These are phyloP conservation scores for Sigmodon hispidus DNA, from an alignment of 2,113 vertebrate species.

Conservation along the genomic window DNA sequence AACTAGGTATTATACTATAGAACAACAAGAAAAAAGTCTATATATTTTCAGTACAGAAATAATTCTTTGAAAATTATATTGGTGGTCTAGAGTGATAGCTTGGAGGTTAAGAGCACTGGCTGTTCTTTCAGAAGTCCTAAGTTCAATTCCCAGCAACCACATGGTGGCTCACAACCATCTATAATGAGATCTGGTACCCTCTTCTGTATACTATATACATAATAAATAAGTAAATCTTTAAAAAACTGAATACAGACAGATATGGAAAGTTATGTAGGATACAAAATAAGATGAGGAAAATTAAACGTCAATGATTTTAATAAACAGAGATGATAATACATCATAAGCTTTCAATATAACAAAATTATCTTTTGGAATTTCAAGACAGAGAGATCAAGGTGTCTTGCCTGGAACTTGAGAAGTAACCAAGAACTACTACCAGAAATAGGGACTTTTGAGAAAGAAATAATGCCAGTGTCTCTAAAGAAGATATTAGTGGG, in stretches of 20 bases:
- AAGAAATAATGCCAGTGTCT: background rate
- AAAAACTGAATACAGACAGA: background rate
- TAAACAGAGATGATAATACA: background rate
- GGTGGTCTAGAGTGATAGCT: no score
- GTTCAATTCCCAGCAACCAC: no score
- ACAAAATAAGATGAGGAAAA: background rate
- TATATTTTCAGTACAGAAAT: background rate
- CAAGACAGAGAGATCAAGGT: background rate
- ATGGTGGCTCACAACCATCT: no score
- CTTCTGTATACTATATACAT: no score
- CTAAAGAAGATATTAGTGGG: background rate
- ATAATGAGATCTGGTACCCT: no score
- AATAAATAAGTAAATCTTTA: no score
- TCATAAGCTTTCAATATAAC: background rate
- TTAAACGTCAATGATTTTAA: background rate
- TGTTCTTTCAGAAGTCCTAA: no score
- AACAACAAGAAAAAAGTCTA: background rate
- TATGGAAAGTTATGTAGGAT: background rate
- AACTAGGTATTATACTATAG: background rate
- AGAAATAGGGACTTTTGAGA: background rate
- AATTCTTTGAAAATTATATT: background rate
- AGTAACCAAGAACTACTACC: background rate
- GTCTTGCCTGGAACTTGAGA: background rate
- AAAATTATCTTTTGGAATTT: slow-evolving; percentile 21
- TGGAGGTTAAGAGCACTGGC: no score